Evolutionary conservation across 1,140 invertebrate genomes (phyloP).

Genomic region (Lucilia cuprina): DNA sequence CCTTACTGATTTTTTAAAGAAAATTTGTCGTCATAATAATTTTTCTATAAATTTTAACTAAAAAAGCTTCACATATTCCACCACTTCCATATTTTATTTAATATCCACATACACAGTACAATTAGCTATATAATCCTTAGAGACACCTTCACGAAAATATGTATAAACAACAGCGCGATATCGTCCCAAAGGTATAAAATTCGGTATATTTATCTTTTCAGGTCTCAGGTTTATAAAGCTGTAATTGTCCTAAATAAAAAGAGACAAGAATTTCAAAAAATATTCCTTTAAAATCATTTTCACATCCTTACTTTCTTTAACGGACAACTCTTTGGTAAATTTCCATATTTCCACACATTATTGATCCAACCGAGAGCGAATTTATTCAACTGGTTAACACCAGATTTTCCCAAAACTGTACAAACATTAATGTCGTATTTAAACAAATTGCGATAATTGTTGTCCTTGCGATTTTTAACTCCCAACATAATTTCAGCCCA

Average conservation of each 20-base stretch:
- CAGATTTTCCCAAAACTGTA: not conserved
- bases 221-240: not conserved
- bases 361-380: slow-evolving; percentile 19
- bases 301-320: slow-evolving; percentile 5
- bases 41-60: too few species aligned
- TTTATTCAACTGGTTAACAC: not conserved
- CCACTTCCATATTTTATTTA: slow-evolving; percentile 20
- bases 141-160: slow-evolving; percentile 1
- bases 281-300: not conserved
- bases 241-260: slow-evolving; percentile 27
- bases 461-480: not conserved
- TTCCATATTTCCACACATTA: slow-evolving; percentile 27
- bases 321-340: slow-evolving; percentile 34
- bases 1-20: too few species aligned
- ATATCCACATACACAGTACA: not conserved
- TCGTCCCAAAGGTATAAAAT: not conserved
- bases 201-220: not conserved
- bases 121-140: slow-evolving; percentile 10
- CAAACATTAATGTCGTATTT: slow-evolving; percentile 30
- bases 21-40: too few species aligned
- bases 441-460: slow-evolving; percentile 7
- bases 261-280: not conserved
- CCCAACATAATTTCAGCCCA: not conserved
- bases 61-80: too few species aligned
- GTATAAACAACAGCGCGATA: not conserved